Percentiles rank a stretch among this genome's conserved stretches.
Conservation (phyloP, 1,140 invertebrate species). For the Choristoneura fumiferana region DNA sequence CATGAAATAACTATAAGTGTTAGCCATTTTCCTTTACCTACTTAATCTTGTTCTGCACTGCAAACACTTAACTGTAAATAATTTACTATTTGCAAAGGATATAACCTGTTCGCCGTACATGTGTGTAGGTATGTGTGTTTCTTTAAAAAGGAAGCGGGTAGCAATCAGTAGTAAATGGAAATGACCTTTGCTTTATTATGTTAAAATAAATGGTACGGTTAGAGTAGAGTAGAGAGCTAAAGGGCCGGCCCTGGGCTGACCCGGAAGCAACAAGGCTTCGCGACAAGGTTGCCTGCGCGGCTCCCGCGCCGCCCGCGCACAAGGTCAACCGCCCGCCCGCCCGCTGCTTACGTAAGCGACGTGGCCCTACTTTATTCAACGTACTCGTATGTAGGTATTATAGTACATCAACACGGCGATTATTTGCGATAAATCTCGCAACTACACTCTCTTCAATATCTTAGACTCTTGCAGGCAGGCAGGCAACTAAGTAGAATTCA, state of each 20-base stretch:
- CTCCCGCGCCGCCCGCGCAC: constrained; percentile 38
- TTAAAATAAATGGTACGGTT: neutral
- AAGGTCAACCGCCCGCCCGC: constrained; percentile 41
- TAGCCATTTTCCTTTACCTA: no score
- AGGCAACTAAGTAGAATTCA: no score
- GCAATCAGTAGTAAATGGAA: neutral
- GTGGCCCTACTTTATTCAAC: constrained; percentile 27
- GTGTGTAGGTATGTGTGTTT: no score
- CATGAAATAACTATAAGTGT: no score
- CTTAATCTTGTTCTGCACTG: no score
- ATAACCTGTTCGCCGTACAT: no score
- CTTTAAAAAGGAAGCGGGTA: no score
- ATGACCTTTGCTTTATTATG: constrained; percentile 23
- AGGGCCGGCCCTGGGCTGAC: constrained; percentile 57
- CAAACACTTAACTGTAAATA: no score
- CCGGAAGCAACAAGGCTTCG: constrained; percentile 62
- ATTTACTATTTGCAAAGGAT: no score
- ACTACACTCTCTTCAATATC: neutral
- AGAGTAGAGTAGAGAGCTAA: constrained; percentile 26
- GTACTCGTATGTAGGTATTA: neutral
- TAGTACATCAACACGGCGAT: neutral
- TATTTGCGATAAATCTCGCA: constrained; percentile 1
- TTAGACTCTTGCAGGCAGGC: no score
- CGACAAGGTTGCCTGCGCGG: constrained; percentile 56
- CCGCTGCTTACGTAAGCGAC: constrained; percentile 52